A percentile compares a stretch with the other conserved stretches of the same genome.
Conservation (phyloP, 1,140 invertebrate genomes). For the Euura lappo region DNA sequence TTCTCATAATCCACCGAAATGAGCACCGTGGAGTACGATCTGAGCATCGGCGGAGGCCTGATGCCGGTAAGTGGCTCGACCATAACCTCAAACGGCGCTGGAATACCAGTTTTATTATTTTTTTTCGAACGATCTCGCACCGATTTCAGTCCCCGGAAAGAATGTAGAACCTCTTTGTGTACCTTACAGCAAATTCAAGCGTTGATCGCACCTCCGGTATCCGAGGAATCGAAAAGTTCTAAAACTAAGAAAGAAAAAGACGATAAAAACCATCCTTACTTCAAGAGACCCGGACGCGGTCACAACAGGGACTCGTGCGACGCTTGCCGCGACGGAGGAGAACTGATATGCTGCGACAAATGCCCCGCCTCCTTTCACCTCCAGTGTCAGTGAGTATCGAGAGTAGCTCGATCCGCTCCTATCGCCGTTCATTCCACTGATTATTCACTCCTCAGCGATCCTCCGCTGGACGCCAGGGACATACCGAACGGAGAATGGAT, state of each 20-base stretch:
- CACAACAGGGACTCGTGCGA: conserved; percentile 94
- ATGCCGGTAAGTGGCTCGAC: conserved; percentile 67
- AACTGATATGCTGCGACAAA: conserved; percentile 93
- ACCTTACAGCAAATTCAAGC: conserved; percentile 82
- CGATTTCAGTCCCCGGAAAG: conserved; percentile 26
- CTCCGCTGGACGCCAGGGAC: conserved; percentile 85
- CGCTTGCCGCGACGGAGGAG: conserved; percentile 90
- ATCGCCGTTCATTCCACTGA: background rate
- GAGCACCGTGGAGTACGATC: conserved; percentile 65
- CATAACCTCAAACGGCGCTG: too few species aligned
- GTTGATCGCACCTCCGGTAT: conserved; percentile 83
- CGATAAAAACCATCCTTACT: conserved; percentile 78
- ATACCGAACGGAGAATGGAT: conserved; percentile 92
- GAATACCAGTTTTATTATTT: conserved; percentile 8
- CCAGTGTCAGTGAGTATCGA: conserved; percentile 84
- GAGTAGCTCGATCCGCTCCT: too few species aligned
- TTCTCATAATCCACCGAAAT: conserved; percentile 37
- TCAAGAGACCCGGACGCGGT: conserved; percentile 84
- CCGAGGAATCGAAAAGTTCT: conserved; percentile 67
- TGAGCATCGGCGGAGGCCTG: conserved; percentile 68
- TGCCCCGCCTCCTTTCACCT: conserved; percentile 96
- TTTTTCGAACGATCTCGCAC: conserved; percentile 12
- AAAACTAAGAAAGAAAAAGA: conserved; percentile 69
- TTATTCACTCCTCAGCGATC: conserved; percentile 70
- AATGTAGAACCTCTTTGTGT: too few species aligned